phyloP scores from a whole-genome alignment of 1,140 invertebrate species.

The Eurytemora carolleeae region DNA sequence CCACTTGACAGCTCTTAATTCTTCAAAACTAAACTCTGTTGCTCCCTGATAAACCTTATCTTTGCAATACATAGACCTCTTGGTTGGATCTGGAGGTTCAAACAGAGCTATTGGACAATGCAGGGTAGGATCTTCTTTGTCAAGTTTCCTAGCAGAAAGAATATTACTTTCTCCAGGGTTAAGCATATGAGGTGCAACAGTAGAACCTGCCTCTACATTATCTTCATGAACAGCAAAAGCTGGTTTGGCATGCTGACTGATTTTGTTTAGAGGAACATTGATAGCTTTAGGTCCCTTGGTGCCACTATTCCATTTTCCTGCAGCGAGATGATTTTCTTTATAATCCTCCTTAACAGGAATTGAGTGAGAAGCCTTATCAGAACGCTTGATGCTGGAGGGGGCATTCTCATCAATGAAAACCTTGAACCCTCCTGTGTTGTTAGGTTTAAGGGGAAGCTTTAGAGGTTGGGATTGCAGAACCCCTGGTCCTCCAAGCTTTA shows the following conservation, averaged over 20 bases:
- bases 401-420: too few relatives aligned
- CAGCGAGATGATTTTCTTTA: background rate
- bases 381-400: too few relatives aligned
- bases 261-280: background rate
- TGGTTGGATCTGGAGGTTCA: slow-evolving; percentile 25
- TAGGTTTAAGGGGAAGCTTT: background rate
- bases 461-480: too few relatives aligned
- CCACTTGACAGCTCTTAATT: slow-evolving; percentile 28
- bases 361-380: too few relatives aligned
- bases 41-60: slow-evolving; percentile 27
- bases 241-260: background rate
- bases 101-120: slow-evolving; percentile 23
- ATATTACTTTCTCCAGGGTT: background rate
- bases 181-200: background rate
- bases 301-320: background rate
- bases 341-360: too few relatives aligned
- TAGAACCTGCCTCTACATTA: background rate
- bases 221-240: background rate
- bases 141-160: background rate
- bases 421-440: too few relatives aligned
- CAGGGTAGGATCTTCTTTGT: slow-evolving; percentile 17
- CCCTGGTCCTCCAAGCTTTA: too few relatives aligned
- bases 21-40: slow-evolving; percentile 35
- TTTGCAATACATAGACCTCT: slow-evolving; percentile 29
- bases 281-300: background rate